phyloP scores from a whole-genome alignment of 1,140 invertebrate species.

The Nephotettix cincticeps region DNA sequence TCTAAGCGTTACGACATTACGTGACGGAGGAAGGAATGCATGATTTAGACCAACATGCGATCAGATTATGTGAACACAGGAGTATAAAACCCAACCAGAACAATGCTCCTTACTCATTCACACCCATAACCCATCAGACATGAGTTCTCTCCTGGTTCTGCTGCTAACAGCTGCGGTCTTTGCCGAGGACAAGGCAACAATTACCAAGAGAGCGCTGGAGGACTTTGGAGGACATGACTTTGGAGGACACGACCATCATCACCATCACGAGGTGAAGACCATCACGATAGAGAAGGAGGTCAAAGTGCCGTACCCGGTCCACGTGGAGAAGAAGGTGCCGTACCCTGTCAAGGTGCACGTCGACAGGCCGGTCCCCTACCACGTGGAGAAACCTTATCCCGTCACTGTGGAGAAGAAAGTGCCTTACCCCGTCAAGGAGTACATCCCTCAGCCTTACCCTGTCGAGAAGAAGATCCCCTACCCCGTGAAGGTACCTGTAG shows the following conservation, averaged over 20 bases:
- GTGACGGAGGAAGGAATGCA: no score
- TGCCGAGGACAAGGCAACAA: conserved; percentile 46
- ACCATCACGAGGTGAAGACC: conserved; percentile 47
- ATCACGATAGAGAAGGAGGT: conserved; percentile 48
- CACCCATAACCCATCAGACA: no score
- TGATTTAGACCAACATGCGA: no score
- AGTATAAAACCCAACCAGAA: no score
- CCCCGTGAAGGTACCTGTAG: conserved; percentile 60
- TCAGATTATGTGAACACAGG: no score
- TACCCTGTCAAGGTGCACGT: conserved; percentile 69
- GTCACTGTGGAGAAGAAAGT: conserved; percentile 40
- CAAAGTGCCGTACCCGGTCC: conserved; percentile 64
- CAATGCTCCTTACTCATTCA: no score
- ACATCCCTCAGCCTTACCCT: conserved; percentile 52
- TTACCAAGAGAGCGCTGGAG: conserved; percentile 52
- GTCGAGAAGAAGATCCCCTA: conserved; percentile 71
- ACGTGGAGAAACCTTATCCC: conserved; percentile 43
- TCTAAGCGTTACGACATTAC: no score
- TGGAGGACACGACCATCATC: not conserved
- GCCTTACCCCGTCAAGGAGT: conserved; percentile 69
- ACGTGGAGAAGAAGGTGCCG: conserved; percentile 64
- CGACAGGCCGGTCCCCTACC: conserved; percentile 59
- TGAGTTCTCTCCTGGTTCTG: not conserved
- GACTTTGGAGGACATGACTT: conserved; percentile 42
- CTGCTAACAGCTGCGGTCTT: not conserved